Evolutionary conservation across 2,888 invertebrate genomes (phyloP).

Genomic region (Aphodius sticticus): DNA sequence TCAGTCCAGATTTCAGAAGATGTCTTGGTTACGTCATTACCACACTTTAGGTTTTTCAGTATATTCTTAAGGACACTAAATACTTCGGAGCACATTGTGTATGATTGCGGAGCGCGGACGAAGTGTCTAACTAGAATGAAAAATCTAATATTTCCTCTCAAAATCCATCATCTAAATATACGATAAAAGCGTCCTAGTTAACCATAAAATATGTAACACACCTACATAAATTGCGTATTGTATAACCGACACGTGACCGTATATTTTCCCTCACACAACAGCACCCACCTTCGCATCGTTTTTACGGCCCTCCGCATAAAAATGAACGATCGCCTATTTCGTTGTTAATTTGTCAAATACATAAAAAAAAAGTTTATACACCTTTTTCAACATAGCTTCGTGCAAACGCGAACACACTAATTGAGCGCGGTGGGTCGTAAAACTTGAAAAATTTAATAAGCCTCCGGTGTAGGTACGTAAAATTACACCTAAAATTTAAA

Average conservation of each 20-base stretch:
- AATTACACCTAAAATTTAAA: slow-evolving; percentile 42
- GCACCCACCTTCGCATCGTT: background rate
- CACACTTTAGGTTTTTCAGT: no score
- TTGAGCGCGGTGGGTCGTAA: slow-evolving; percentile 20
- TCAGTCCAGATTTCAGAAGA: no score
- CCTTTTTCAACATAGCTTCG: background rate
- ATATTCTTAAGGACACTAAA: no score
- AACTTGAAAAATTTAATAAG: slow-evolving; percentile 44
- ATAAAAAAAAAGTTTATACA: background rate
- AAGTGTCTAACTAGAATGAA: no score
- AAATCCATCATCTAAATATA: background rate
- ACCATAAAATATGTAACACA: background rate
- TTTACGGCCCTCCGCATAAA: background rate
- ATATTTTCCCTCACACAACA: background rate
- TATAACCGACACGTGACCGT: background rate
- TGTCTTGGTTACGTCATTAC: no score
- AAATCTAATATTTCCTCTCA: no score
- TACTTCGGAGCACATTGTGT: no score
- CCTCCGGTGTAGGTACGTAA: background rate
- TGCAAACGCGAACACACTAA: background rate
- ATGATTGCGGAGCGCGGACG: no score
- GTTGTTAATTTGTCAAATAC: background rate
- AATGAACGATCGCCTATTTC: background rate
- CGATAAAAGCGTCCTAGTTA: background rate
- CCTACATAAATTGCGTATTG: background rate